Evolutionary conservation across 92 coral and sea anemone species (phyloP), one percentile per base, ranked within the genome.

Genomic region (Palythoa heliodiscus): DNA sequence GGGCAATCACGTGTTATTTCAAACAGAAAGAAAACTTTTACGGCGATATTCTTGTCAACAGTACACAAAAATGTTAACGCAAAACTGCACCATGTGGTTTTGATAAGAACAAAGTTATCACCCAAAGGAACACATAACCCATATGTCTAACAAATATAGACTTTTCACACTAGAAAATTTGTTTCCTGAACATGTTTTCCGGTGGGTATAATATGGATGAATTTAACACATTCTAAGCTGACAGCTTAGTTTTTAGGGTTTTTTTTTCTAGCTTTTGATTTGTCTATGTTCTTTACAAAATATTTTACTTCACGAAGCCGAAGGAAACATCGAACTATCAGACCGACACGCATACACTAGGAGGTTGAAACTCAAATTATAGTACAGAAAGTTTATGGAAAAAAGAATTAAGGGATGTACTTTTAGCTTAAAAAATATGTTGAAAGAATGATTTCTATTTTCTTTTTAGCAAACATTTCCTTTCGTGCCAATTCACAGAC

Each of bases 401-500:
- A 69, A 15, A 29, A 14, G 37, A 22, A 11, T 11, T 20, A 29
- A 23, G 3, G 15, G 5, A 13, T 76, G 25, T 52, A 6, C 67
- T 54, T 2, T 52, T 16, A 54, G 15, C 3, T 47, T 3, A 20
- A 22, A 48, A 6, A 11, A 2, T 39, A 19, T 19, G 4, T 63
- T 11, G 48, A 1, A 19, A 43, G 11, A 79, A 23, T 5, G 43
- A 52, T 16, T 47, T 3, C 5, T 64, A 14, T 64, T 43, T 50
- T 22, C 57, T 16, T 67, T 63, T 9, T 11, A 64, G 47, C 73
- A 80, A 67, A 64, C n/a, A 35, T 16, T 37, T 10, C 3, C 54
- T 79, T 79, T 66, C 84, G 74, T 80, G 84, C 53, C 52, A 64
- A 20, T 7, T 80, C 55, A n/a, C 19, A 64, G 84, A 80, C 73